Evolutionary conservation across 2,888 invertebrate genomes (phyloP).

Genomic region (Ophraella communa): DNA sequence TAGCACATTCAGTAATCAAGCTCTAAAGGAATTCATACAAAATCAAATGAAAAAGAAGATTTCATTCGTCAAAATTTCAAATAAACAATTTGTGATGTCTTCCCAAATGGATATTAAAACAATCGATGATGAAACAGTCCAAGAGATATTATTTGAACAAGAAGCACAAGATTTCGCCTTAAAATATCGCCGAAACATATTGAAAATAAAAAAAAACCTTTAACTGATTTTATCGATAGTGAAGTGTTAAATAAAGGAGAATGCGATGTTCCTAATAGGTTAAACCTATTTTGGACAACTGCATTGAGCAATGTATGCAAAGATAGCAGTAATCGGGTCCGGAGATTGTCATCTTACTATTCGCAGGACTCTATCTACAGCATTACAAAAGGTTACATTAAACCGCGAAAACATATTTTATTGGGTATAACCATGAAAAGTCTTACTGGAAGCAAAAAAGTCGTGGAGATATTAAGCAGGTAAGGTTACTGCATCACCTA

Average conservation of each 20-base stretch:
- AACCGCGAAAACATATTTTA: too few species aligned
- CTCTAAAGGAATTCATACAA: neutral
- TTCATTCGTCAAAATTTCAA: constrained; percentile 1
- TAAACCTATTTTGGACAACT: constrained; percentile 37
- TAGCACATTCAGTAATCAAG: neutral
- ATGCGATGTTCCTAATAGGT: constrained; percentile 40
- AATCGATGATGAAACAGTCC: constrained; percentile 31
- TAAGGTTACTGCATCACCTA: constrained; percentile 36
- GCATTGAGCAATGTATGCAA: too few species aligned
- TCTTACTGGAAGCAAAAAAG: constrained; percentile 35
- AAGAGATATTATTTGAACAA: constrained; percentile 34
- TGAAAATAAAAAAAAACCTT: constrained; percentile 24
- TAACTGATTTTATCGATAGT: constrained; percentile 37
- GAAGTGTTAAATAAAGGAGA: constrained; percentile 38
- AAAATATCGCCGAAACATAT: constrained; percentile 31
- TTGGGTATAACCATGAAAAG: too few species aligned
- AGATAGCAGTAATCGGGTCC: constrained; percentile 26
- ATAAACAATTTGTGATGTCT: constrained; percentile 17
- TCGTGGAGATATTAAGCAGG: constrained; percentile 37
- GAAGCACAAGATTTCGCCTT: constrained; percentile 31
- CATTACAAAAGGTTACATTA: too few species aligned
- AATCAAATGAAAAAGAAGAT: constrained; percentile 4
- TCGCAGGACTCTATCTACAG: too few species aligned
- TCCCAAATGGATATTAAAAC: constrained; percentile 30
- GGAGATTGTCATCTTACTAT: constrained; percentile 32